A percentile compares a stretch with the other conserved stretches of the same genome.
phyloP scores from a whole-genome alignment of 1,140 invertebrate species.

The Episyrphus balteatus region DNA sequence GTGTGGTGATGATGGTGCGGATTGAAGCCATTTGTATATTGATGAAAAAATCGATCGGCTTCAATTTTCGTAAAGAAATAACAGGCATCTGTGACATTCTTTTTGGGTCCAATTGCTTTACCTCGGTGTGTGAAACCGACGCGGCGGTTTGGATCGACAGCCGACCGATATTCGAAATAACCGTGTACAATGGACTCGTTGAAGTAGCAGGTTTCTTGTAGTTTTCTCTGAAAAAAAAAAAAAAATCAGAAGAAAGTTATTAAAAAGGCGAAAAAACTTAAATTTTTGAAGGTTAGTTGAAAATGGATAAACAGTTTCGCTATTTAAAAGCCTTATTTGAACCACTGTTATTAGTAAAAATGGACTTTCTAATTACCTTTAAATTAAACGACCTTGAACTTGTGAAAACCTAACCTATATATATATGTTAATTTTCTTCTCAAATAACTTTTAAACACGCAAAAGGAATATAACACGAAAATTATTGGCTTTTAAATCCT shows the following conservation, averaged over 20 bases:
- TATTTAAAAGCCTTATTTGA: too few species aligned
- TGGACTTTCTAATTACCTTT: too few species aligned
- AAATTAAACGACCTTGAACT: too few species aligned
- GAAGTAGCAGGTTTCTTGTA: conserved; percentile 36
- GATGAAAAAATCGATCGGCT: conserved; percentile 33
- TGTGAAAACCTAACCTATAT: not conserved
- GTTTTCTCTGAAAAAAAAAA: conserved; percentile 25
- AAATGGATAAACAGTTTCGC: too few species aligned
- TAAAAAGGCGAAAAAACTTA: not conserved
- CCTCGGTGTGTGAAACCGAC: conserved; percentile 34
- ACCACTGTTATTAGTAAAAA: too few species aligned
- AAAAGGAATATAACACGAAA: not conserved
- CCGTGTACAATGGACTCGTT: conserved; percentile 35
- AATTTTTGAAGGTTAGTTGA: too few species aligned
- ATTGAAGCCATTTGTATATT: conserved; percentile 16
- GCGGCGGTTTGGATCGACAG: conserved; percentile 33
- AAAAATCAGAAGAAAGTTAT: not conserved
- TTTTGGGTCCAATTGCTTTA: conserved; percentile 33
- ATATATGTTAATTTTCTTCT: not conserved
- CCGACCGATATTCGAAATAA: conserved; percentile 36
- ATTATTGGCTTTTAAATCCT: not conserved
- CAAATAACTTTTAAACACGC: not conserved
- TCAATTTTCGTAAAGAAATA: conserved; percentile 33
- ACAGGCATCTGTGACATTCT: conserved; percentile 33
- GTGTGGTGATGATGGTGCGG: conserved; percentile 4